Evolutionary conservation across 2,113 vertebrate species (phyloP).

Genomic region (Phalacrocorax aristotelis): DNA sequence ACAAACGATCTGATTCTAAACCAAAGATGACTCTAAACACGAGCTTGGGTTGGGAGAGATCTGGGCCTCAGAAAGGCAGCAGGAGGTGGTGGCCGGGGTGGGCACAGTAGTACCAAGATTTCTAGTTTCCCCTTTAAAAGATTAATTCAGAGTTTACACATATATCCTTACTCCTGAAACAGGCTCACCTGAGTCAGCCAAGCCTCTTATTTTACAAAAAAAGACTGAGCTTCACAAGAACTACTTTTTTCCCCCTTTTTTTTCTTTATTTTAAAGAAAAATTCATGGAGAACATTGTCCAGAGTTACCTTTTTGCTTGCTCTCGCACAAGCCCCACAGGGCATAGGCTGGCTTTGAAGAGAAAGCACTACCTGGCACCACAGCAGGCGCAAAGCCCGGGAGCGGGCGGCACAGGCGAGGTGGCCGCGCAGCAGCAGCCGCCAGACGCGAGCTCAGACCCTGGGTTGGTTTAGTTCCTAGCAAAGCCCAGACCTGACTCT

Average conservation of each 20-base stretch:
- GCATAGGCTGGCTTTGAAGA: neutral
- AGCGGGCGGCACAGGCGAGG: neutral
- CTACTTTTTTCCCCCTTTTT: too few species aligned
- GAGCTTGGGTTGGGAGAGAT: neutral
- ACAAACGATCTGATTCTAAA: neutral
- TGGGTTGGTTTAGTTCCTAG: neutral
- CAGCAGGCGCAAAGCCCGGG: neutral
- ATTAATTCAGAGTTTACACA: neutral
- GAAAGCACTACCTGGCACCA: neutral
- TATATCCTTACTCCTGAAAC: neutral
- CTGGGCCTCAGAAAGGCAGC: neutral
- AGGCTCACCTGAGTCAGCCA: neutral
- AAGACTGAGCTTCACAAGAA: neutral
- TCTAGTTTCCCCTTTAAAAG: neutral
- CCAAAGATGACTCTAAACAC: rapidly evolving
- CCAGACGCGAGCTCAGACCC: neutral
- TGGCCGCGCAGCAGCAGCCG: neutral
- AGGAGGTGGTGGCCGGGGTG: neutral
- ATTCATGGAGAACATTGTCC: neutral
- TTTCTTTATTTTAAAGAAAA: neutral
- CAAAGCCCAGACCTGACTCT: neutral
- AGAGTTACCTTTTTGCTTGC: neutral
- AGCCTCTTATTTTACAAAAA: neutral
- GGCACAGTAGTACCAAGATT: rapidly evolving
- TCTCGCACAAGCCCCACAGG: neutral